These are phyloP conservation scores for Agonopterix heracliana DNA, from an alignment of 2,888 invertebrate genomes.

Conservation along the genomic window DNA sequence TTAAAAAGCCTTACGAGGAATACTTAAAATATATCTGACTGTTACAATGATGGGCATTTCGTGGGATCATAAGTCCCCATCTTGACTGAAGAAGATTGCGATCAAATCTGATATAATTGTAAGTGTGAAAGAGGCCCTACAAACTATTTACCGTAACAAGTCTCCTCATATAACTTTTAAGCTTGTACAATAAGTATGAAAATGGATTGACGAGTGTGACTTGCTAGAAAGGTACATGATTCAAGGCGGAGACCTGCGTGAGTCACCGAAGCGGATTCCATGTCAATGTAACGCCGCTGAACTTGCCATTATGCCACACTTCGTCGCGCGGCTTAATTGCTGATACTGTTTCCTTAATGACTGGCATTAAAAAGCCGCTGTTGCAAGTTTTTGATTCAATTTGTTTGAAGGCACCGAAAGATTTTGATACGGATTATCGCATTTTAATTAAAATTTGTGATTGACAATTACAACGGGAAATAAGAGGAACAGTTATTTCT, in stretches of 20 bases:
- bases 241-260: conserved; percentile 14
- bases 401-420: conserved; percentile 1
- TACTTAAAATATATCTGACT: too few species aligned
- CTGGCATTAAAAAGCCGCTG: conserved; percentile 8
- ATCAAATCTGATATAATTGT: too few species aligned
- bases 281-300: conserved; percentile 36
- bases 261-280: conserved; percentile 35
- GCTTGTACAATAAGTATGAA: not conserved
- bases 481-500: too few species aligned
- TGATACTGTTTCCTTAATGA: conserved; percentile 38
- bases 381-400: conserved; percentile 33
- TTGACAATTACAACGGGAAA: too few species aligned
- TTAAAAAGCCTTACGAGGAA: too few species aligned
- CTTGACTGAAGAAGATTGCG: too few species aligned
- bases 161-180: too few species aligned
- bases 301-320: conserved; percentile 41
- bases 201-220: not conserved
- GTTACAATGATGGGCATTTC: too few species aligned
- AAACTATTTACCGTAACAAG: too few species aligned
- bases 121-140: too few species aligned
- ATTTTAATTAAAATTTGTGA: not conserved
- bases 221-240: too few species aligned
- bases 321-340: conserved; percentile 51
- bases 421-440: not conserved
- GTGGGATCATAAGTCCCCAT: too few species aligned